Evolutionary conservation across 2,113 vertebrate species (phyloP).

Genomic region (Nyctereutes procyonoides): DNA sequence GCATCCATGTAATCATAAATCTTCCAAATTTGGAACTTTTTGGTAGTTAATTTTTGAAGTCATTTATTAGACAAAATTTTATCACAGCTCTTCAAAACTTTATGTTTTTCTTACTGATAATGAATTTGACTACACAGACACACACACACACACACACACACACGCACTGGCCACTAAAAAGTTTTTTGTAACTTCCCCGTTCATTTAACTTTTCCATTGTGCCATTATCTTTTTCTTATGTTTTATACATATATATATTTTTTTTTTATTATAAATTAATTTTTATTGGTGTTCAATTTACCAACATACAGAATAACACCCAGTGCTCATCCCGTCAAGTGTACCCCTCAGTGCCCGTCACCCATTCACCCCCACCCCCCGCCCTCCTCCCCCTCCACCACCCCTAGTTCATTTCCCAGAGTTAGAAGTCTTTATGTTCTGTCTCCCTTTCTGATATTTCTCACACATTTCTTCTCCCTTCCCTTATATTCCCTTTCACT

Average conservation of each 20-base stretch:
- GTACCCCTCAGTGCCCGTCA: too few species aligned
- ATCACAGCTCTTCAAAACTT: constrained; percentile 18
- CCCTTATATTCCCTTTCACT: too few species aligned
- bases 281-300: too few species aligned
- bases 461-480: too few species aligned
- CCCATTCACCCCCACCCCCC: too few species aligned
- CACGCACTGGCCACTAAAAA: background rate
- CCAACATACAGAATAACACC: too few species aligned
- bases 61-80: background rate
- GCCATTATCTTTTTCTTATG: background rate
- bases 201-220: background rate
- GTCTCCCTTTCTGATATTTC: too few species aligned
- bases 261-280: too few species aligned
- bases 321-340: too few species aligned
- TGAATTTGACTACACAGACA: background rate
- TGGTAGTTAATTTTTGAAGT: background rate
- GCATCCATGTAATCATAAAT: background rate
- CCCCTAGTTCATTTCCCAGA: too few species aligned
- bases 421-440: too few species aligned
- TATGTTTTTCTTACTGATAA: background rate
- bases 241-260: background rate
- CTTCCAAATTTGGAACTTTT: background rate
- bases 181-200: background rate
- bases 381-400: too few species aligned
- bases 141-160: background rate